These are phyloP conservation scores for Diplolepis rosae DNA, from an alignment of 2,888 invertebrate genomes.

Conservation along the genomic window DNA sequence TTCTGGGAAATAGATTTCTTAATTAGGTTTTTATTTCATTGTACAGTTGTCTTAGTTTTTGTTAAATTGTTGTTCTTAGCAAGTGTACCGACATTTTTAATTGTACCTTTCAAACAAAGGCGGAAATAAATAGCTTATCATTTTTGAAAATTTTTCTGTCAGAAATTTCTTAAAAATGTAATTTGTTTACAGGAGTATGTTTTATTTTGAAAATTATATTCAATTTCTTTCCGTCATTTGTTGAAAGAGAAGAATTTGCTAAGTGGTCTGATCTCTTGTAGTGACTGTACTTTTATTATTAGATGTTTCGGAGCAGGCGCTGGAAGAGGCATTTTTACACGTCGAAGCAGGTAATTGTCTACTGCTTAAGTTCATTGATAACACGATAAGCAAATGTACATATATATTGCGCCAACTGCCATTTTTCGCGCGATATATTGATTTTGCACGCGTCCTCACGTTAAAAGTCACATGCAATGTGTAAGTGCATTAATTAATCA, in stretches of 20 bases:
- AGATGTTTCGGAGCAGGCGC: background rate
- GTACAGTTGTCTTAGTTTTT: background rate
- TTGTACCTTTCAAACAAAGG: background rate
- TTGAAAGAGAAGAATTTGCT: background rate
- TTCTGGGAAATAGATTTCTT: background rate
- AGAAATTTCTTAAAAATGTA: background rate
- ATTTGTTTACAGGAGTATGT: background rate
- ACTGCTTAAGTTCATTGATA: slow-evolving; percentile 22
- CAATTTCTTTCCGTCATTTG: background rate
- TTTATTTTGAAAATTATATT: background rate
- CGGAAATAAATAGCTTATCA: too few relatives aligned
- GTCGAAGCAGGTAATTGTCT: slow-evolving; percentile 5
- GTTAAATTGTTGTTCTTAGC: background rate
- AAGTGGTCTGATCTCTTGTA: background rate
- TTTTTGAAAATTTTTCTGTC: too few relatives aligned
- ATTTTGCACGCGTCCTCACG: background rate
- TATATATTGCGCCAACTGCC: slow-evolving; percentile 20
- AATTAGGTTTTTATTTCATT: background rate
- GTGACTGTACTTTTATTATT: slow-evolving; percentile 22
- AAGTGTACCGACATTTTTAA: background rate
- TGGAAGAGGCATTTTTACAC: background rate
- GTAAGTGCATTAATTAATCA: slow-evolving; percentile 16
- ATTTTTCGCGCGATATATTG: slow-evolving; percentile 24
- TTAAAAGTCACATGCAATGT: slow-evolving; percentile 19
- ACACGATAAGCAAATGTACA: slow-evolving; percentile 20